Conservation (phyloP, 2,113 vertebrate genomes). For the Melospiza georgiana region DNA sequence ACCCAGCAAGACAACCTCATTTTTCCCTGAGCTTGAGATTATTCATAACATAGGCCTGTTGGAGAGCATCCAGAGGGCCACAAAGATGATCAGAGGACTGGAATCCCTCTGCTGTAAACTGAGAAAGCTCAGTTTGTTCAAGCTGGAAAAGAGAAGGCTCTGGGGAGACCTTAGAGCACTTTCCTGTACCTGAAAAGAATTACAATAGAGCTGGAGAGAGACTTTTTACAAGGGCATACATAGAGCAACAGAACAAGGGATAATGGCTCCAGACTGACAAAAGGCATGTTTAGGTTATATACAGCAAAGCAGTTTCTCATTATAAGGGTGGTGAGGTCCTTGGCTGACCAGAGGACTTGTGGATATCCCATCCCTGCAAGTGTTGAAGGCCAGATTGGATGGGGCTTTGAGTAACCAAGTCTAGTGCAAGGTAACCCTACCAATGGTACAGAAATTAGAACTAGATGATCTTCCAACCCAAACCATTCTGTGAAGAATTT, state of each 20-base stretch:
- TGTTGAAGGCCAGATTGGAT: not conserved
- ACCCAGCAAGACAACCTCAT: not conserved
- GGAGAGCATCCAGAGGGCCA: not conserved
- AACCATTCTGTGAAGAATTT: not conserved
- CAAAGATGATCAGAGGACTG: not conserved
- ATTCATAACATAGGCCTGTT: not conserved
- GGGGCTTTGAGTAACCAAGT: not conserved
- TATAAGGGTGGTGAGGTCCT: not conserved
- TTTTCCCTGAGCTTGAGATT: not conserved
- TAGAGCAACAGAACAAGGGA: not conserved
- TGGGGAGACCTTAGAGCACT: not conserved
- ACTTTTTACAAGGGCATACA: not conserved
- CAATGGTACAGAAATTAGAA: not conserved
- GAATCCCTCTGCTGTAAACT: not conserved
- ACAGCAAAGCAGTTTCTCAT: not conserved
- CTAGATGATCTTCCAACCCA: not conserved
- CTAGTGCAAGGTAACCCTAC: not conserved
- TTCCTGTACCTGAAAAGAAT: not conserved
- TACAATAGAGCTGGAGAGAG: not conserved
- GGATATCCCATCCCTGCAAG: not conserved
- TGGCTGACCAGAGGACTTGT: not conserved
- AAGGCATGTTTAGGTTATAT: not conserved
- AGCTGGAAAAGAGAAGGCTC: not conserved
- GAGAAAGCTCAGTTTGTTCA: not conserved
- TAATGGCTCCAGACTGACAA: not conserved